Percentiles rank a stretch among this genome's conserved stretches.
These are phyloP conservation scores for Stegodyphus dumicola DNA, from an alignment of 1,140 invertebrate species.

Conservation along the genomic window DNA sequence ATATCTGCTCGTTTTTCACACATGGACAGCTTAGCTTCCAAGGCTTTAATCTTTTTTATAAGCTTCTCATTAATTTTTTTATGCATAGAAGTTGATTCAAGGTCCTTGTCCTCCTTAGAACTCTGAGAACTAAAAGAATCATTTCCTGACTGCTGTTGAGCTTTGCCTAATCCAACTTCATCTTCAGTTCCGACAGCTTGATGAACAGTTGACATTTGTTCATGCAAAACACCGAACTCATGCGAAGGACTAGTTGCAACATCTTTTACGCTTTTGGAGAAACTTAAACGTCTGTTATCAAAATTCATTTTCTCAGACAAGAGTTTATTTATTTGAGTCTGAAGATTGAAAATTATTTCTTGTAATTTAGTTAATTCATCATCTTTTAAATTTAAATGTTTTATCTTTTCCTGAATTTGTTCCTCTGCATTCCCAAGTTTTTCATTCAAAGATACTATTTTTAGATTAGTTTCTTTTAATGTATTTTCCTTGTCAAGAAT, in stretches of 20 bases:
- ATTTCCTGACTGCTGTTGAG: too few relatives aligned
- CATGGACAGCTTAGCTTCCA: slow-evolving; percentile 18
- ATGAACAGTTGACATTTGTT: neutral
- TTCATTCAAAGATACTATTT: neutral
- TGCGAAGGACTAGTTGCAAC: neutral
- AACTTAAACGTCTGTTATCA: neutral
- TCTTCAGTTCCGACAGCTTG: too few relatives aligned
- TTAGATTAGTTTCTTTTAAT: neutral
- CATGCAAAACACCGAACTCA: neutral
- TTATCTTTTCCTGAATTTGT: neutral
- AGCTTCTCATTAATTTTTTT: neutral
- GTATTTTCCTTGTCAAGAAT: slow-evolving; percentile 11
- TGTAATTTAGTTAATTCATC: slow-evolving; percentile 33
- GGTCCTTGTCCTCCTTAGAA: too few relatives aligned
- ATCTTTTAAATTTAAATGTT: slow-evolving; percentile 26
- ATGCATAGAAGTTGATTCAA: too few relatives aligned
- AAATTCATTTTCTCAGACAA: neutral
- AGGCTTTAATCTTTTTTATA: slow-evolving; percentile 16
- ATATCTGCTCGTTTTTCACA: slow-evolving; percentile 17
- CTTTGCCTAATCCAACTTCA: too few relatives aligned
- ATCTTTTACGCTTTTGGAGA: neutral
- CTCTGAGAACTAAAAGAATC: too few relatives aligned
- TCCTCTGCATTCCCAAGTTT: slow-evolving; percentile 3
- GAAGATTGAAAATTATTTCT: slow-evolving; percentile 25
- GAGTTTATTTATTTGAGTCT: slow-evolving; percentile 17